Evolutionary conservation across 2,888 invertebrate genomes (phyloP).

Genomic region (Busseola fusca): DNA sequence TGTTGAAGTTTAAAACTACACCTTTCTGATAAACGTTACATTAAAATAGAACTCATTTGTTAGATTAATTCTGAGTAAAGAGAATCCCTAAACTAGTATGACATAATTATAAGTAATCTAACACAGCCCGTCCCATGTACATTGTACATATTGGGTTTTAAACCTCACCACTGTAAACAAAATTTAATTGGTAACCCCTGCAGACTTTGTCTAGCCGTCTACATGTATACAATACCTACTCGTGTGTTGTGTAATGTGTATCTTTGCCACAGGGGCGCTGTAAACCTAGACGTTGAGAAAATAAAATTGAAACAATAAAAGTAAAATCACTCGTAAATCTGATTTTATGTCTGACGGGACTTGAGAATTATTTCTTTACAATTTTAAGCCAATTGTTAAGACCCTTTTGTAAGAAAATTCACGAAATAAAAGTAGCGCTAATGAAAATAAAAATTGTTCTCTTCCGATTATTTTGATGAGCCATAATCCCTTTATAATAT

Average conservation of each 20-base stretch:
- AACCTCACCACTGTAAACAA: slow-evolving; percentile 41
- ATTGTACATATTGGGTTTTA: slow-evolving; percentile 19
- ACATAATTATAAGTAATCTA: slow-evolving; percentile 13
- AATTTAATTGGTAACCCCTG: slow-evolving; percentile 53
- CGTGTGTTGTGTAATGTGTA: slow-evolving; percentile 36
- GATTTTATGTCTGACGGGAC: slow-evolving; percentile 11
- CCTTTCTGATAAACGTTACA: background rate
- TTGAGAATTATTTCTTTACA: slow-evolving; percentile 3
- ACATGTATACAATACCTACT: slow-evolving; percentile 36
- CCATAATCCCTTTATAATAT: background rate
- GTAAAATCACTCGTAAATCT: slow-evolving; percentile 32
- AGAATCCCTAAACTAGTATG: slow-evolving; percentile 6
- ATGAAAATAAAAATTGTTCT: background rate
- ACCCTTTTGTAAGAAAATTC: background rate
- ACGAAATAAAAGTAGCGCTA: background rate
- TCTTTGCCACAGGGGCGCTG: slow-evolving; percentile 27
- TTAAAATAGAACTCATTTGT: background rate
- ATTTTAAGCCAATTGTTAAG: background rate
- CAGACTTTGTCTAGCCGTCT: slow-evolving; percentile 57
- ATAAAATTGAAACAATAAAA: slow-evolving; percentile 47
- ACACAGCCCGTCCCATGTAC: slow-evolving; percentile 8
- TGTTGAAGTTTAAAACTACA: background rate
- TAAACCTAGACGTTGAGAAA: slow-evolving; percentile 46
- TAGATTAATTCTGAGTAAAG: background rate
- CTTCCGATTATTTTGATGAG: background rate